These are phyloP conservation scores for Leptinotarsa peninsularis DNA, from an alignment of 2,888 invertebrate genomes.

Conservation along the genomic window DNA sequence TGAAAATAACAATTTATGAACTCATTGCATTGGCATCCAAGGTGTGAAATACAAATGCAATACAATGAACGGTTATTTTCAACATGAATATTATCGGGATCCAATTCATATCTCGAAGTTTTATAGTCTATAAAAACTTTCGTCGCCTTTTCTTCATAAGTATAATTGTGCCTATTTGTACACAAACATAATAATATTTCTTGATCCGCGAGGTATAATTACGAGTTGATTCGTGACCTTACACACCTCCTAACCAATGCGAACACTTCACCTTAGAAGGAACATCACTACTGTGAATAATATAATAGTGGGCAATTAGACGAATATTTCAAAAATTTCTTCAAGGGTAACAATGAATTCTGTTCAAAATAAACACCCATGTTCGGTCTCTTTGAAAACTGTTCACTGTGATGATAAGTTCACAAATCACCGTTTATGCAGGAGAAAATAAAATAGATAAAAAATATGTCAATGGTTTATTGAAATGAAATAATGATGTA, in stretches of 20 bases:
- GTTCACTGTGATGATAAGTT: not conserved
- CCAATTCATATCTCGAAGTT: not conserved
- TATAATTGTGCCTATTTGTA: slow-evolving; percentile 1
- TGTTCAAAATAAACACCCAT: slow-evolving; percentile 1
- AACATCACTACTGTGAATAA: slow-evolving; percentile 18
- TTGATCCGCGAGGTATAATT: slow-evolving; percentile 19
- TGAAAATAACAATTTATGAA: no score
- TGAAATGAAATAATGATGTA: no score
- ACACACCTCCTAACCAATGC: slow-evolving; percentile 28
- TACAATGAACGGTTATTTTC: not conserved
- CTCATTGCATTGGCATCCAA: no score
- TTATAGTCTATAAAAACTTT: slow-evolving; percentile 10
- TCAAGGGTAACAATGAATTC: slow-evolving; percentile 3
- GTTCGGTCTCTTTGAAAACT: not conserved
- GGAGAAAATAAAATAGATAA: no score
- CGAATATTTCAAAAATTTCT: slow-evolving; percentile 12
- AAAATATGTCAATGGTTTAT: no score
- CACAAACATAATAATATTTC: slow-evolving; percentile 18
- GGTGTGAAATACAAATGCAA: not conserved
- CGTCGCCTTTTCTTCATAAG: not conserved
- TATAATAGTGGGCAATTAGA: slow-evolving; percentile 16
- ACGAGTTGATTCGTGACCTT: slow-evolving; percentile 25
- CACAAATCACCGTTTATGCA: not conserved
- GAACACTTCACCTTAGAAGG: slow-evolving; percentile 21
- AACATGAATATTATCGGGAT: not conserved